Evolutionary conservation across 2,888 invertebrate species (phyloP).

Genomic region (Glomeris marginata): DNA sequence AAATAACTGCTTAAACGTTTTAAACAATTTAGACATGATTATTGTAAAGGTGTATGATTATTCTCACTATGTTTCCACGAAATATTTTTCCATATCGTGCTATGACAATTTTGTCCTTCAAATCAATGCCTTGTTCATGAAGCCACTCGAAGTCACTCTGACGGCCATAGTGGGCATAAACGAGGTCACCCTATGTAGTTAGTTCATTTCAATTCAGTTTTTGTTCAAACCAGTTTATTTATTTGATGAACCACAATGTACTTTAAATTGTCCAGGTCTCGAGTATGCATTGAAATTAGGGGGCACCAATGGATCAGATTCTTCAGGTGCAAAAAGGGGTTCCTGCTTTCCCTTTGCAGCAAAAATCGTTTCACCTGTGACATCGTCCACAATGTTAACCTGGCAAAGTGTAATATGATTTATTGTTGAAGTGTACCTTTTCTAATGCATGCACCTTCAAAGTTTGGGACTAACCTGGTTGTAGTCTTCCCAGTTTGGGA

Average conservation of each 20-base stretch:
- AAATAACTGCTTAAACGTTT: too few relatives aligned
- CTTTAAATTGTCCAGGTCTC: conserved; percentile 16
- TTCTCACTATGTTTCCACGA: conserved; percentile 12
- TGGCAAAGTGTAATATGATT: too few relatives aligned
- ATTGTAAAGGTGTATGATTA: too few relatives aligned
- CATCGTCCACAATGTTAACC: not conserved
- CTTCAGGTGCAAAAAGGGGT: not conserved
- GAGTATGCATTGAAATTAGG: conserved; percentile 22
- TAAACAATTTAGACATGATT: too few relatives aligned
- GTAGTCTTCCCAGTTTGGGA: conserved; percentile 3
- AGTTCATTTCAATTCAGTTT: not conserved
- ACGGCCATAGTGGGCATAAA: conserved; percentile 15
- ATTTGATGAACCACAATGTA: too few relatives aligned
- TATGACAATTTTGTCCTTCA: conserved; percentile 12
- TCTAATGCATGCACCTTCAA: not conserved
- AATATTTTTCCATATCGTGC: conserved; percentile 12
- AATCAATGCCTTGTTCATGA: conserved; percentile 6
- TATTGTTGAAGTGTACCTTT: not conserved
- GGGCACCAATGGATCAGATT: conserved; percentile 14
- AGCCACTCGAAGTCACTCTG: conserved; percentile 13
- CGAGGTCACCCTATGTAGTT: conserved; percentile 12
- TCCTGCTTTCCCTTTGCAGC: conserved; percentile 6
- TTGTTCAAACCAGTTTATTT: too few relatives aligned
- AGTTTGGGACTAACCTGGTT: conserved; percentile 3
- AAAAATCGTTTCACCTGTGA: not conserved